Percentiles rank a stretch among this genome's conserved stretches.
These are phyloP conservation scores for Escarpia spicata DNA, from an alignment of 2,888 invertebrate genomes.

Conservation along the genomic window DNA sequence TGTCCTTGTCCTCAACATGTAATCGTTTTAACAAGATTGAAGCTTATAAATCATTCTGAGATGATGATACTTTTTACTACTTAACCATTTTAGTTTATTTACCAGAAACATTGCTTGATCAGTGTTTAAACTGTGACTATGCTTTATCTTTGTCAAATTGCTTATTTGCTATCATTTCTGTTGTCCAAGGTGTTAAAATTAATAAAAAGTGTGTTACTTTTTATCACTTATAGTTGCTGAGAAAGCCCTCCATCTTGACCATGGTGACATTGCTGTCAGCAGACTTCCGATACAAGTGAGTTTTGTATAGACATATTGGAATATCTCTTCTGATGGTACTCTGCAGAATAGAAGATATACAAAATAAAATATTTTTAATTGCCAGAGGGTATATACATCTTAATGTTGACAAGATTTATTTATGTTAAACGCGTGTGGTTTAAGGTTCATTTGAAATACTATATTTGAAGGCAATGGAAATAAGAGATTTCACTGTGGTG, in stretches of 20 bases:
- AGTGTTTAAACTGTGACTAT: not conserved
- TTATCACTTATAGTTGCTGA: not conserved
- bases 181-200: not conserved
- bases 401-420: not conserved
- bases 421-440: no score
- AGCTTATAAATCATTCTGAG: not conserved
- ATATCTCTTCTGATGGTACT: not conserved
- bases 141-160: not conserved
- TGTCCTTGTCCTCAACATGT: not conserved
- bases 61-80: not conserved
- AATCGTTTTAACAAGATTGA: not conserved
- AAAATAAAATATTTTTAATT: not conserved
- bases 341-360: not conserved
- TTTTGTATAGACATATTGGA: not conserved
- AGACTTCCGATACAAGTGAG: not conserved
- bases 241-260: not conserved
- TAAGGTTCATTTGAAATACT: no score
- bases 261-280: not conserved
- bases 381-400: not conserved
- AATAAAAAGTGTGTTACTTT: not conserved
- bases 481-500: no score
- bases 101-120: not conserved
- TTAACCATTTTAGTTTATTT: not conserved
- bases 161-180: not conserved
- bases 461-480: no score